Evolutionary conservation across 2,113 vertebrate species (phyloP).

Genomic region (Megatriorchis doriae): DNA sequence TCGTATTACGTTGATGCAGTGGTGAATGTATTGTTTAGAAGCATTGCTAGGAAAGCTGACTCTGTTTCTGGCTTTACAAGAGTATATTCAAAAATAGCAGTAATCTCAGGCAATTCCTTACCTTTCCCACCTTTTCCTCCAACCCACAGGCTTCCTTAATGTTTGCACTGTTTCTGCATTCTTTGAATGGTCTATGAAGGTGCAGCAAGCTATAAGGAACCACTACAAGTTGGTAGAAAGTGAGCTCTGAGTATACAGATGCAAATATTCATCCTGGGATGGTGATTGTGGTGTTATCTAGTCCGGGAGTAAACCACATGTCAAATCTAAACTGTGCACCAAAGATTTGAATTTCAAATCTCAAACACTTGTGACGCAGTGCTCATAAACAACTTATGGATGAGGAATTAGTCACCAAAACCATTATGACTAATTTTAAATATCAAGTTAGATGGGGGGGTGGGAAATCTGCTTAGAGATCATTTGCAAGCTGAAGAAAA

Average conservation of each 20-base stretch:
- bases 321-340: not conserved
- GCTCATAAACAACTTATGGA: not conserved
- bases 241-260: not conserved
- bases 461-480: not conserved
- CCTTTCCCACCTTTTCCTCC: not conserved
- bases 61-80: not conserved
- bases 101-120: not conserved
- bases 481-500: constrained; percentile 30
- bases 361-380: not conserved
- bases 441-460: not conserved
- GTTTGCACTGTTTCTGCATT: not conserved
- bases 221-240: not conserved
- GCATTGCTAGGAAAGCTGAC: not conserved
- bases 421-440: constrained; percentile 31
- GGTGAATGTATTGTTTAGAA: not conserved
- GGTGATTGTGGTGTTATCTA: not conserved
- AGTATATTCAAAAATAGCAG: not conserved
- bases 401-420: constrained; percentile 42
- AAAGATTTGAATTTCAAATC: not conserved
- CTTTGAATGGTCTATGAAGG: not conserved
- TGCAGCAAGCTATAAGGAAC: not conserved
- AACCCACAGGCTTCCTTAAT: not conserved
- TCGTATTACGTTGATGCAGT: not conserved
- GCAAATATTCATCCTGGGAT: not conserved
- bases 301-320: not conserved